Evolutionary conservation across 2,888 invertebrate genomes (phyloP).

Genomic region (Andrena minutula): DNA sequence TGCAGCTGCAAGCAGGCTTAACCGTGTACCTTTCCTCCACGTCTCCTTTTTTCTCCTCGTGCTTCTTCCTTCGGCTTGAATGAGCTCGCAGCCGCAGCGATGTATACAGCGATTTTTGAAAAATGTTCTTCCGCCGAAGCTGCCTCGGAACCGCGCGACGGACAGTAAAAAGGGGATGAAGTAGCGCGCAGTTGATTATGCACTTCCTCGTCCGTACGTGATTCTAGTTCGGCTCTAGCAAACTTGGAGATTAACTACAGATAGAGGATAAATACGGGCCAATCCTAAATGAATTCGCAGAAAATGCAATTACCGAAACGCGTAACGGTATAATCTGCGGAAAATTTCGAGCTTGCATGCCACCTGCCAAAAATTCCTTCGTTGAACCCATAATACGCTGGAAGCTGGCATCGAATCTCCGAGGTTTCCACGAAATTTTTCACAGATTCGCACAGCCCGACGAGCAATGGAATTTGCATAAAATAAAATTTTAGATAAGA

Average conservation of each 20-base stretch:
- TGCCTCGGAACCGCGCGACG: neutral
- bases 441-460: neutral
- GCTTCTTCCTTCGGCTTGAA: neutral
- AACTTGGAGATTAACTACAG: too few relatives aligned
- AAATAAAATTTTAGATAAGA: constrained; percentile 1
- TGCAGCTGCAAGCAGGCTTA: constrained; percentile 44
- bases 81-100: neutral
- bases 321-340: too few relatives aligned
- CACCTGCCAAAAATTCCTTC: too few relatives aligned
- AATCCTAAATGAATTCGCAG: too few relatives aligned
- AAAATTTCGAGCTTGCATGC: too few relatives aligned
- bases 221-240: too few relatives aligned
- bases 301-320: too few relatives aligned
- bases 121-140: neutral
- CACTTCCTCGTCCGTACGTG: too few relatives aligned
- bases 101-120: constrained; percentile 3
- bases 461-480: neutral
- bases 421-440: neutral
- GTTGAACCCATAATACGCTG: too few relatives aligned
- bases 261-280: too few relatives aligned
- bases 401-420: neutral
- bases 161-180: neutral
- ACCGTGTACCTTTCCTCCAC: constrained; percentile 13
- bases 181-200: constrained; percentile 2
- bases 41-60: neutral